phyloP scores from a whole-genome alignment of 1,140 invertebrate species.

The Lucilia sericata region DNA sequence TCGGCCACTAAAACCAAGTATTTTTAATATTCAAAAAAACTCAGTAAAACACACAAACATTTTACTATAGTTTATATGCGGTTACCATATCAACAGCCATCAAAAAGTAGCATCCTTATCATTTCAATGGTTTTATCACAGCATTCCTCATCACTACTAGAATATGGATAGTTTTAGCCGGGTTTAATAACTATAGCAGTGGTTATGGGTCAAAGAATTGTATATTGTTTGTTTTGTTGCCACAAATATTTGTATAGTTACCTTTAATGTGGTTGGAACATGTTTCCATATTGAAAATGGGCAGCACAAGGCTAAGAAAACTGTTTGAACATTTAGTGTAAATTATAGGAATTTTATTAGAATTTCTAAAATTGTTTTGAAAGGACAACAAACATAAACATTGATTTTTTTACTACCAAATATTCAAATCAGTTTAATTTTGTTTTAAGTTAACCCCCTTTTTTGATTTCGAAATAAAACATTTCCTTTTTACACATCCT shows the following conservation, averaged over 20 bases:
- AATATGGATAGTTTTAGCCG: no score
- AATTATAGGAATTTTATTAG: slow-evolving; percentile 12
- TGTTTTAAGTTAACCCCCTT: neutral
- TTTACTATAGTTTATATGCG: neutral
- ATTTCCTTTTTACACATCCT: neutral
- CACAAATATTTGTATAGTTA: slow-evolving; percentile 44
- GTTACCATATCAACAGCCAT: slow-evolving; percentile 34
- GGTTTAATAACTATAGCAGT: neutral
- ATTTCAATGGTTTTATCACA: neutral
- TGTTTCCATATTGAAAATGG: neutral
- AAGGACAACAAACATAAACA: slow-evolving; percentile 6
- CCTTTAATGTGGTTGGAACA: slow-evolving; percentile 40
- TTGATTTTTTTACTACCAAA: neutral
- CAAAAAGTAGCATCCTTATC: neutral
- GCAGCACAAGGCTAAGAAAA: neutral
- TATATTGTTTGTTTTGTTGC: slow-evolving; percentile 36
- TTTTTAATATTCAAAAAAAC: no score
- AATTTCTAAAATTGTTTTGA: slow-evolving; percentile 32
- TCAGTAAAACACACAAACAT: neutral
- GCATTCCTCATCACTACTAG: no score
- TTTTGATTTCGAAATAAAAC: neutral
- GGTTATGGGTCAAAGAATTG: neutral
- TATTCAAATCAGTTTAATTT: neutral
- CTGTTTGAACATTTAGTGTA: neutral
- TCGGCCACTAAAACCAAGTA: neutral